Evolutionary conservation across 2,113 vertebrate genomes (phyloP).

Genomic region (Colius striatus): DNA sequence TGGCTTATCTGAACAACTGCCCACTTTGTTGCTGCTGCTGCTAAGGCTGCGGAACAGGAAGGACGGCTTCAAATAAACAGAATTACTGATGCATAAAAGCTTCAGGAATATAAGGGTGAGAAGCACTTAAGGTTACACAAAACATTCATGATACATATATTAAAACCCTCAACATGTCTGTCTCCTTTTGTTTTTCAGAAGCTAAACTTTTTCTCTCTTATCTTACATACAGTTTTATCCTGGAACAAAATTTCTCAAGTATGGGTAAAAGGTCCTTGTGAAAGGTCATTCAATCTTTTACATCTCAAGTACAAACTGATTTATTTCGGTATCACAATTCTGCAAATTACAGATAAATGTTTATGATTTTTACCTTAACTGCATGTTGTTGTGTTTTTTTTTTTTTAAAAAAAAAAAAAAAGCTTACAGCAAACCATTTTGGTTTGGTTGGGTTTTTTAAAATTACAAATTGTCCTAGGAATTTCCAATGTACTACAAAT

Average conservation of each 20-base stretch:
- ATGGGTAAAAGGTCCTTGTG: background rate
- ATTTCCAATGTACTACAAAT: background rate
- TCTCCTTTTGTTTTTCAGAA: background rate
- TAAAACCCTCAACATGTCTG: background rate
- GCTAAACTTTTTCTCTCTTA: background rate
- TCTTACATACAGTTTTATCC: background rate
- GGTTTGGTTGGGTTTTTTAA: no score
- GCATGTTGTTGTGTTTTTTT: accelerated
- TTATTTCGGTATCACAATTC: background rate
- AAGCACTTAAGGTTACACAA: background rate
- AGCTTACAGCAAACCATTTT: background rate
- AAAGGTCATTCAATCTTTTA: background rate
- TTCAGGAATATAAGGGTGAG: background rate
- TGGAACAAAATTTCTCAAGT: background rate
- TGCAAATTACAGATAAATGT: background rate
- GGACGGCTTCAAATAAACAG: background rate
- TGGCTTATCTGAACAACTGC: background rate
- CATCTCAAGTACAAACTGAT: background rate
- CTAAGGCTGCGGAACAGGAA: background rate
- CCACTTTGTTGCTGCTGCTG: background rate
- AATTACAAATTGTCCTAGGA: background rate
- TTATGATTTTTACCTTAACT: background rate
- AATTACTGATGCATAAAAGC: background rate
- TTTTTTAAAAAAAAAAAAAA: background rate
- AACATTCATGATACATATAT: accelerated